Percentiles rank a stretch among this genome's conserved stretches.
Conservation (phyloP, 23 tunicate genomes). For the Trididemnum nubilum region DNA sequence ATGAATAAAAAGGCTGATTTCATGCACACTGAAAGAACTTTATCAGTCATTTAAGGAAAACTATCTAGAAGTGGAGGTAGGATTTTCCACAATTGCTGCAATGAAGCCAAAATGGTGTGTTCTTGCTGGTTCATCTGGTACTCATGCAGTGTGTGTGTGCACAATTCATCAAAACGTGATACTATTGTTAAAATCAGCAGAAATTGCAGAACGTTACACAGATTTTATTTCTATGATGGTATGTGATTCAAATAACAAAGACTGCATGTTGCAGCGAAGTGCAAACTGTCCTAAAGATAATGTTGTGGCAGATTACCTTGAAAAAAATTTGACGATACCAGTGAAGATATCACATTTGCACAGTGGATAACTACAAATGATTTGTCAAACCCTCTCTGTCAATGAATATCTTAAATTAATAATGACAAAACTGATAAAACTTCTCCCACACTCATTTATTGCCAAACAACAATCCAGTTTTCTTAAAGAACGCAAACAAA, state of each 20-base stretch:
- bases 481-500: conserved; percentile 1
- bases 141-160: conserved; percentile 17
- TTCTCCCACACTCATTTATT: conserved; percentile 18
- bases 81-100: conserved; percentile 10
- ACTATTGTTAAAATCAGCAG: conserved; percentile 5
- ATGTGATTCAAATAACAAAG: conserved; percentile 21
- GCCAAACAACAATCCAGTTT: conserved; percentile 4
- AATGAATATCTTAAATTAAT: conserved; percentile 17
- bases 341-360: conserved; percentile 10
- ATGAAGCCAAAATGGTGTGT: conserved; percentile 22
- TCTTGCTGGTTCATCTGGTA: conserved; percentile 11
- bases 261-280: conserved; percentile 28
- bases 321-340: conserved; percentile 28
- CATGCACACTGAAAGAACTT: conserved; percentile 4
- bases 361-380: conserved; percentile 27
- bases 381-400: conserved; percentile 22
- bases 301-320: conserved; percentile 1
- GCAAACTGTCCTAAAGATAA: not conserved
- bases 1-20: conserved; percentile 4
- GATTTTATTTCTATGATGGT: conserved; percentile 24
- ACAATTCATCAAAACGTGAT: conserved; percentile 13
- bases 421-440: conserved; percentile 19
- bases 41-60: conserved; percentile 1
- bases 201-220: not conserved
- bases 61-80: not conserved